Evolutionary conservation across 2,113 vertebrate species (phyloP), one percentile per base, ranked within the genome.

Genomic region (Turdus rufiventris): DNA sequence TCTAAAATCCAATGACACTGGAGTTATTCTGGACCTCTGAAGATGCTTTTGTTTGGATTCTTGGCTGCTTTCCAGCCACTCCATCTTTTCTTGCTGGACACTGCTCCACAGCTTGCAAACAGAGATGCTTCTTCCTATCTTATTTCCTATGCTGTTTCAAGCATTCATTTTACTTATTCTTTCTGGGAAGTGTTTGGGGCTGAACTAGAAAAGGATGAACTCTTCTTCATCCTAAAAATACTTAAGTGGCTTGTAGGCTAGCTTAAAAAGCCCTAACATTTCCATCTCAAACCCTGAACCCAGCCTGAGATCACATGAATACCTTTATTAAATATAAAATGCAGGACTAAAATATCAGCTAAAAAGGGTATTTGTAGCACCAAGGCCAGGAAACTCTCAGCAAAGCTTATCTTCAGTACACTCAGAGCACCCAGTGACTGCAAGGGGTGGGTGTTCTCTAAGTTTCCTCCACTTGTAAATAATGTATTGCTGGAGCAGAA

Each of bases 281-380:
- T 96, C 89, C 58, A 88, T 93, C 93, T 94, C 67, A 76, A 95
- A 83, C 92, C 91, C 85, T 95, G 93, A 95, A 91, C 67, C 72
- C 82, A 85, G 92, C 77, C 91, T 74, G 71, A 95, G 94, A 95
- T 81, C 85, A 93, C 48, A 91, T 57, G 67, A 56, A 42, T 51
- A 47, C 36, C 73, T 84, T 24, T 63, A 88, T 88, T 58, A 96
- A 96, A 93, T 54, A 80, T 10, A 57, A 91, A 75, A 92, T 29
- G 58, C 58, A 65, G 62, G 50, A 66, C 47, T 68, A 79, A 88
- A 81, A 65, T 38, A 94, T 67, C 73, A 94, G 61, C 65, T 91
- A 28, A n/a, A 65, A 83, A 83, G 56, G n/a, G 60, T 3, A 11
- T 43, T 25, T 87, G 12, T 3, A 38, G 61, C 40, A 68, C n/a